Base-by-base conservation (phyloP, 2,888 invertebrate species). In the Brachylomia viminalis region DNA sequence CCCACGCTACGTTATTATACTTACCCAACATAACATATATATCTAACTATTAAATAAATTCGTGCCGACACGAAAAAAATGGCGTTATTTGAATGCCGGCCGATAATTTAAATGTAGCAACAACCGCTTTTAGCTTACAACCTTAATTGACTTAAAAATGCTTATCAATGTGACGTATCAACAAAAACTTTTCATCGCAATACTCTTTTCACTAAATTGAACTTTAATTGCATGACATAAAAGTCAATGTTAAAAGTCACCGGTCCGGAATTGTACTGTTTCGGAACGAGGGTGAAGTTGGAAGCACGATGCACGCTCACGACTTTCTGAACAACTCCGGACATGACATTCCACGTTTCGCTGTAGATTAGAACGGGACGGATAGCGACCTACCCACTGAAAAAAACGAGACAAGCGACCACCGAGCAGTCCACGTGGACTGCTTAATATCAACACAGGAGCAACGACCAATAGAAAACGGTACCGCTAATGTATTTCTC, bases 401-500 rank as follows among this genome's bases (percentile, higher is more conserved):
- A 96, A 96, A 95, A 96, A 96, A 96, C 94, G 96, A 95, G 96
- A 96, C 95, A 95, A 95, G 94, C 92, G 91, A 96, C 94, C 94
- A 90, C 93, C 93, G 92, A 94, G 92, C 93, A 94, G 96, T 96
- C 96, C 96, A 96, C 96, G 96, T 96, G 96, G 96, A 96, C 96
- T 95, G 94, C 95, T 95, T 95, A 95, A 95, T 95, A 96, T 95
- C 95, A 95, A 96, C 96, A 96, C 96, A 93, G 96, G 94, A 96
- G 96, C 96, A 93, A 94, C 95, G 95, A 95, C 97, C 97, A 97
- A 97, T 97, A 94, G 96, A 95, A 95, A 96, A 96, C 96, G 95
- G 95, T 93, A 96, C 95, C 96, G 95, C 96, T 96, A 97, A 97
- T 97, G 97, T 96, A 96, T 97, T 97, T 96, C 97, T 96, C 96